phyloP scores from a whole-genome alignment of 1,140 invertebrate species.

The Drosophila lini region DNA sequence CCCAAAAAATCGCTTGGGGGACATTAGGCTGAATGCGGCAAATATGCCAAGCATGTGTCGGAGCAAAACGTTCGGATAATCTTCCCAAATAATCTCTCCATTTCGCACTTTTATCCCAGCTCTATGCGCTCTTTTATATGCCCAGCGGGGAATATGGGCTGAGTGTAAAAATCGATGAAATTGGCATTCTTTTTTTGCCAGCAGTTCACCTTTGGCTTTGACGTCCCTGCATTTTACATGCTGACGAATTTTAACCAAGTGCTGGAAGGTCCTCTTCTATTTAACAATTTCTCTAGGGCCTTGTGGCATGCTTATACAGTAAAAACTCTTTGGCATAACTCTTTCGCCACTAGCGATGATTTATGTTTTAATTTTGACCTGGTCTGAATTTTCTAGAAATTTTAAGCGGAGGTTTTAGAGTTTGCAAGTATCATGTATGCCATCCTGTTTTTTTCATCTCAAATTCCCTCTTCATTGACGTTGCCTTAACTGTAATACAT shows the following conservation, averaged over 20 bases:
- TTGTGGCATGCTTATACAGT: background rate
- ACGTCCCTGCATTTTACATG: conserved; percentile 6
- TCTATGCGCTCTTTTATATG: background rate
- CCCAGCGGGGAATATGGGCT: background rate
- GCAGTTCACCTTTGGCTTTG: background rate
- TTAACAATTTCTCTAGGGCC: background rate
- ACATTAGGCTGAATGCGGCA: conserved; percentile 44
- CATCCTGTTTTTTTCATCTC: background rate
- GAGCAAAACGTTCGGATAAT: conserved; percentile 21
- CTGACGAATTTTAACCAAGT: background rate
- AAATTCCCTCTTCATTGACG: background rate
- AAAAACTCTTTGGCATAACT: background rate
- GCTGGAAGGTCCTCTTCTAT: background rate
- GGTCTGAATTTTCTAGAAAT: background rate
- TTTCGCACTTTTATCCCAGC: background rate
- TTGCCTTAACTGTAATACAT: background rate
- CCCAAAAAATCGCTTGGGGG: conserved; percentile 9
- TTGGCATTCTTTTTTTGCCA: conserved; percentile 36
- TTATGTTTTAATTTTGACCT: background rate
- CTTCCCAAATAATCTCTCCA: background rate
- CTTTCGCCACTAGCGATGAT: background rate
- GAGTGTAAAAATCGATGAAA: conserved; percentile 59
- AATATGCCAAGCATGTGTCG: conserved; percentile 48
- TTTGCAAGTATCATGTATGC: background rate
- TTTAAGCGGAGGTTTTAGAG: background rate